Evolutionary conservation across 2,888 invertebrate genomes (phyloP), one percentile per base, ranked within the genome.

Genomic region (Silvanus unidentatus): DNA sequence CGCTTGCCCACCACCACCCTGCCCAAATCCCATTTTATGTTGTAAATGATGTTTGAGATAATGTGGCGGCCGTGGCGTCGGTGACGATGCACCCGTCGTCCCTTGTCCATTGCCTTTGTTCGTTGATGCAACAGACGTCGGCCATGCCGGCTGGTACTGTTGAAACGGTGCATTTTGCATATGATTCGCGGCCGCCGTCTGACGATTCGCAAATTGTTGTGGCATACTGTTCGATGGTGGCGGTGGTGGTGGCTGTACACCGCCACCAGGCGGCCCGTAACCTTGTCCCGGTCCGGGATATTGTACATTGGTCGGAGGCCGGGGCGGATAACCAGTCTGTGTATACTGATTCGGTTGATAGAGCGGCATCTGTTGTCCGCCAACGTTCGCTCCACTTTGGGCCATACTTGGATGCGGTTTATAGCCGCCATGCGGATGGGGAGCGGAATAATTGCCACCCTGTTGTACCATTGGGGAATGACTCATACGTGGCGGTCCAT

Each of bases 11-110:
- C 74, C 70, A 53, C 61, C 52, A 29, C 62, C 68, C 52, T 54
- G 61, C 29, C 75, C 77, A 63, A 79, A 80, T 49, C 78, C 78
- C 71, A 83, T 80, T 74, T 84, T 84, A 70, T 84, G 82, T 74
- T 84, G 78, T 48, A 80, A 72, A 70, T 84, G 83, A 68, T 82
- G 82, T 65, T 83, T 83, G 68, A 83, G 75, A 75, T 83, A 82
- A 70, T 79, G 79, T 43, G 80, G 73, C 49, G 78, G 80, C 54
- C 79, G 70, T 40, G 75, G 73, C 29, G 75, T 73, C 41, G 74
- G 61, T 46, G 76, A 75, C 22, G 77, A 75, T 38, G 77, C 76
- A 37, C 75, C 75, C 32, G 76, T 70, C 58, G 66, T 62, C 50
- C 63, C 66, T 42, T 57, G 62, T 62, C 63, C 65, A 50, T 66